Evolutionary conservation across 1,140 invertebrate genomes (phyloP).

Genomic region (Plodia interpunctella): DNA sequence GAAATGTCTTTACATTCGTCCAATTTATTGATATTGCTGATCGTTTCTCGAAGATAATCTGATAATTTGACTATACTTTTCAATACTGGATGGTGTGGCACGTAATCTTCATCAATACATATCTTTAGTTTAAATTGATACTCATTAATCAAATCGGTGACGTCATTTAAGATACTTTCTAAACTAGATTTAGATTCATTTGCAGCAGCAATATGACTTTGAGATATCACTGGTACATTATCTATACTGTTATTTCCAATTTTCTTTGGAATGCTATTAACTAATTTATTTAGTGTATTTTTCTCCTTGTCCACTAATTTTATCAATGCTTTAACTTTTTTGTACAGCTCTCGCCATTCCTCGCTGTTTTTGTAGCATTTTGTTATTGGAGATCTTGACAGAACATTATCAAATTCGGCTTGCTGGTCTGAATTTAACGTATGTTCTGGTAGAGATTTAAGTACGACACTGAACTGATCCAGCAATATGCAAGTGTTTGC

Average conservation of each 20-base stretch:
- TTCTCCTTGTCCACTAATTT: slow-evolving; percentile 66
- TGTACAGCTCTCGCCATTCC: slow-evolving; percentile 70
- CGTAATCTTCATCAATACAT: slow-evolving; percentile 20
- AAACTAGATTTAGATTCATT: slow-evolving; percentile 54
- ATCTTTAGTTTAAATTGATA: slow-evolving; percentile 55
- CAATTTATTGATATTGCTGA: slow-evolving; percentile 34
- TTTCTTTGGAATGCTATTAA: slow-evolving; percentile 39
- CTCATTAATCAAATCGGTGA: slow-evolving; percentile 46
- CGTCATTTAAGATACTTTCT: slow-evolving; percentile 34
- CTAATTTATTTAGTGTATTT: slow-evolving; percentile 53
- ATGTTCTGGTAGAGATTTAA: slow-evolving; percentile 79
- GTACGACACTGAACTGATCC: slow-evolving; percentile 79
- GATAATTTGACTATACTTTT: slow-evolving; percentile 49
- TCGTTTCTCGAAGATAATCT: slow-evolving; percentile 40
- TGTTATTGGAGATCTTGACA: slow-evolving; percentile 67
- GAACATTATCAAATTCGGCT: slow-evolving; percentile 52
- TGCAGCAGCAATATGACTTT: slow-evolving; percentile 61
- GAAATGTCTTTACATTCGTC: slow-evolving; percentile 30
- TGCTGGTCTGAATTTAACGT: slow-evolving; percentile 35
- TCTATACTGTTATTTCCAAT: slow-evolving; percentile 33
- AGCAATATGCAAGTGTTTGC: slow-evolving; percentile 72
- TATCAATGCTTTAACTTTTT: slow-evolving; percentile 63
- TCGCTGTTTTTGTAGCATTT: slow-evolving; percentile 73
- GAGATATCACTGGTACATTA: slow-evolving; percentile 36
- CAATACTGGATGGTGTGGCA: slow-evolving; percentile 55